Conservation (phyloP, 1,140 invertebrate genomes). For the Anthonomus grandis region DNA sequence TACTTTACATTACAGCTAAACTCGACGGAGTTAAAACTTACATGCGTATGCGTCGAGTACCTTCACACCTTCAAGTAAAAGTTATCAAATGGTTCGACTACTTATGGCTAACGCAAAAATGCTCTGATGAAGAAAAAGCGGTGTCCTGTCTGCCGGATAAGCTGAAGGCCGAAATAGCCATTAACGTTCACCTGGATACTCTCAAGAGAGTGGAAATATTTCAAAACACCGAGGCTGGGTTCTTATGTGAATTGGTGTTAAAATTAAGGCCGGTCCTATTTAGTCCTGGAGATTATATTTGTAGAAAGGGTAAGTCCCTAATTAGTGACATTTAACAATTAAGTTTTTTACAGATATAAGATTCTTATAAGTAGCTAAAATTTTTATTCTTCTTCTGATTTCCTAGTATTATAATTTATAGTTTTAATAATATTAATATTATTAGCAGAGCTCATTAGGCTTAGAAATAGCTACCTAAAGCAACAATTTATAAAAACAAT, state of each 20-base stretch:
- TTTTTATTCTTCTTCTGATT: too few relatives aligned
- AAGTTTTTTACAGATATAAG: too few relatives aligned
- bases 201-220: slow-evolving; percentile 98
- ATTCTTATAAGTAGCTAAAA: too few relatives aligned
- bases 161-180: slow-evolving; percentile 97
- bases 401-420: too few relatives aligned
- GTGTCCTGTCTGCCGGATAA: slow-evolving; percentile 95
- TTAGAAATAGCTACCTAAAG: too few relatives aligned
- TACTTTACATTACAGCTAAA: slow-evolving; percentile 94
- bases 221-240: slow-evolving; percentile 98
- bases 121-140: slow-evolving; percentile 94
- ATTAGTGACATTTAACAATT: too few relatives aligned
- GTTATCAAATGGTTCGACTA: slow-evolving; percentile 99
- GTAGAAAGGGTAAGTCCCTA: slow-evolving; percentile 84
- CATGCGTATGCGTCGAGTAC: slow-evolving; percentile 94
- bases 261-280: slow-evolving; percentile 92
- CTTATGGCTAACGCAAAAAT: slow-evolving; percentile 97
- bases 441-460: too few relatives aligned
- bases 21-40: slow-evolving; percentile 98
- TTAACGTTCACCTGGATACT: slow-evolving; percentile 98
- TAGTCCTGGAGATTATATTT: slow-evolving; percentile 98
- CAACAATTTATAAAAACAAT: too few relatives aligned
- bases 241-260: slow-evolving; percentile 94
- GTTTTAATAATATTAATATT: too few relatives aligned
- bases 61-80: slow-evolving; percentile 92